Conservation (phyloP, 1,140 invertebrate genomes). For the Dendrolimus kikuchii region DNA sequence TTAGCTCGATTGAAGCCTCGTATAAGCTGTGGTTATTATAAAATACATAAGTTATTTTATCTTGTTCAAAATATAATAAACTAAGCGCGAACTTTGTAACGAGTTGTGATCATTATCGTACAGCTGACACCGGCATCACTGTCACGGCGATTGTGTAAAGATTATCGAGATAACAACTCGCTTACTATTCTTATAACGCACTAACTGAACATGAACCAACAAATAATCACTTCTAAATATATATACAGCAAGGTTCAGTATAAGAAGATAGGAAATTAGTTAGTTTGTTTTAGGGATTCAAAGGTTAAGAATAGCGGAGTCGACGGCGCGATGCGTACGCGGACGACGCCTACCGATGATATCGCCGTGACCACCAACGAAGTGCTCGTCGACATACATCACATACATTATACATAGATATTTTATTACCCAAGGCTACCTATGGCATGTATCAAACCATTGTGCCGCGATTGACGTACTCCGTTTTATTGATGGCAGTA, state of each 20-base stretch:
- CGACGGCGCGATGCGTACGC: neutral
- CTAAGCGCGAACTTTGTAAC: neutral
- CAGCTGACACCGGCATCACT: neutral
- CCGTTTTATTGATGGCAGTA: slow-evolving; percentile 15
- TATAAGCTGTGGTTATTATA: too few species aligned
- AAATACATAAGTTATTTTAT: neutral
- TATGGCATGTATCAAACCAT: slow-evolving; percentile 10
- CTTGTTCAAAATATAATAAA: neutral
- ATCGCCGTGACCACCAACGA: slow-evolving; percentile 8
- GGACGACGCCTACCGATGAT: neutral
- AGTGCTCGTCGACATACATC: slow-evolving; percentile 5
- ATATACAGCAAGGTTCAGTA: too few species aligned
- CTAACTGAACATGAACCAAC: too few species aligned
- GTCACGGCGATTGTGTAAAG: slow-evolving; percentile 7
- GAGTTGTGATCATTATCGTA: slow-evolving; percentile 8
- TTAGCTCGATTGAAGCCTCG: too few species aligned
- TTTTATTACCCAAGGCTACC: slow-evolving; percentile 10
- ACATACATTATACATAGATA: slow-evolving; percentile 7
- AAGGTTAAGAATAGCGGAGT: too few species aligned
- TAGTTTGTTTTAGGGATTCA: too few species aligned
- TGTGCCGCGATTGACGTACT: slow-evolving; percentile 13
- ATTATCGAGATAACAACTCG: slow-evolving; percentile 9
- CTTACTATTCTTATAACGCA: neutral
- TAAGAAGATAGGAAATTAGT: too few species aligned
- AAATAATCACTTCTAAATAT: too few species aligned